Evolutionary conservation across 2,113 vertebrate species (phyloP).

Genomic region (Zosterops pallidus): DNA sequence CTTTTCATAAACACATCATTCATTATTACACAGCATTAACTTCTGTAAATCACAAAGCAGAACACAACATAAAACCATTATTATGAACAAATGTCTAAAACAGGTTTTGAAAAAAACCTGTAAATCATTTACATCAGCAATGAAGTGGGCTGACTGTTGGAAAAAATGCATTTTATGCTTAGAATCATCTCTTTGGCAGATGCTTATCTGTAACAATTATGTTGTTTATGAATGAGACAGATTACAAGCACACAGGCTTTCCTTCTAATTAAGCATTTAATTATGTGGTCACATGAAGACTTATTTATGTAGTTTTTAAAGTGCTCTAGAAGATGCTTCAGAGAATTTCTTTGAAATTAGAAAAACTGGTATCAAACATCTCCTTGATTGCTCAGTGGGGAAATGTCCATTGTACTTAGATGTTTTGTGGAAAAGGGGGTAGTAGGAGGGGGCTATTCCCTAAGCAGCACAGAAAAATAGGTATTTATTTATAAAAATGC

Average conservation of each 20-base stretch:
- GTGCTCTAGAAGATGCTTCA: neutral
- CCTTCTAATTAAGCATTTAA: neutral
- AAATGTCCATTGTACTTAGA: neutral
- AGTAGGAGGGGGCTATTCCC: neutral
- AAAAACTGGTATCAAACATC: neutral
- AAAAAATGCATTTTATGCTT: slow-evolving; percentile 58
- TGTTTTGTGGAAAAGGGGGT: neutral
- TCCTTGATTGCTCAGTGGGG: neutral
- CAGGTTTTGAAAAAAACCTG: slow-evolving; percentile 68
- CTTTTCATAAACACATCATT: slow-evolving; percentile 37
- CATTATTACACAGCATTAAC: neutral
- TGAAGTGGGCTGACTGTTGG: slow-evolving; percentile 57
- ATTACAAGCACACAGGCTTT: slow-evolving; percentile 32
- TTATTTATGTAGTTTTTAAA: neutral
- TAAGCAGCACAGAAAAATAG: neutral
- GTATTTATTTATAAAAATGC: neutral
- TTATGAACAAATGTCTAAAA: slow-evolving; percentile 1
- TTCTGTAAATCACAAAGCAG: slow-evolving; percentile 31
- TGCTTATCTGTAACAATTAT: slow-evolving; percentile 34
- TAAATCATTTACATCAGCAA: slow-evolving; percentile 68
- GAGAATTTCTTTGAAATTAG: neutral
- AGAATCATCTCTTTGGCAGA: slow-evolving; percentile 54
- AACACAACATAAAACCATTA: slow-evolving; percentile 17
- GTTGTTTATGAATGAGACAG: slow-evolving; percentile 1
- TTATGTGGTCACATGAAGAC: neutral